These are phyloP conservation scores for Sturmia bella DNA, from an alignment of 2,888 invertebrate genomes.

Conservation along the genomic window DNA sequence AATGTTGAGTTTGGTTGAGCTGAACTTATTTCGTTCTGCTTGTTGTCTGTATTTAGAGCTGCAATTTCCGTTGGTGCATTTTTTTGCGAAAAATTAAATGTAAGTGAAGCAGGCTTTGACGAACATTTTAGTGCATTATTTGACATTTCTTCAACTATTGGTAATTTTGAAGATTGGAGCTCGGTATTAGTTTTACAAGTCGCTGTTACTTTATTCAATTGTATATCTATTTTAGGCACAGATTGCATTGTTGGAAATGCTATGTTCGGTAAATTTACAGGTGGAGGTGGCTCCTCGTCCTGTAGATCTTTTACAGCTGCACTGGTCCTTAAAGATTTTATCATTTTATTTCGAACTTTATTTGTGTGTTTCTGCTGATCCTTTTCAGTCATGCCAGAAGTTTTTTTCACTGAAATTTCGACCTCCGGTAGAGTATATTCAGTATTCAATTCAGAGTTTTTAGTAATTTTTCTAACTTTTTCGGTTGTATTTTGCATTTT, in stretches of 20 bases:
- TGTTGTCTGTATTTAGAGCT: slow-evolving; percentile 1
- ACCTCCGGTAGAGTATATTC: slow-evolving; percentile 50
- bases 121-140: slow-evolving; percentile 1
- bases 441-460: slow-evolving; percentile 58
- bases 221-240: slow-evolving; percentile 80
- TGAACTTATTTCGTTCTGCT: background rate
- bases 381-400: slow-evolving; percentile 27
- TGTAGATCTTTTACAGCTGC: slow-evolving; percentile 74
- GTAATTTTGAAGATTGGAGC: background rate
- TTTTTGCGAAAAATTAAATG: slow-evolving; percentile 30
- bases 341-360: slow-evolving; percentile 69
- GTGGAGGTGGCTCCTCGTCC: slow-evolving; percentile 81
- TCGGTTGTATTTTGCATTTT: slow-evolving; percentile 84
- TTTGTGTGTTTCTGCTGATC: slow-evolving; percentile 67
- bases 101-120: slow-evolving; percentile 23
- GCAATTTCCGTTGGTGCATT: slow-evolving; percentile 3
- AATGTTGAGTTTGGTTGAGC: slow-evolving; percentile 27
- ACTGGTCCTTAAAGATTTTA: slow-evolving; percentile 69
- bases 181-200: slow-evolving; percentile 2
- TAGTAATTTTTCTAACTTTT: slow-evolving; percentile 83
- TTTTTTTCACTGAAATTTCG: slow-evolving; percentile 15
- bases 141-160: slow-evolving; percentile 9
- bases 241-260: slow-evolving; percentile 79
- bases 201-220: slow-evolving; percentile 71
- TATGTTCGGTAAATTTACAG: slow-evolving; percentile 83